phyloP scores from a whole-genome alignment of 2,797 vertebrate genomes.

The Sebastes dallii region DNA sequence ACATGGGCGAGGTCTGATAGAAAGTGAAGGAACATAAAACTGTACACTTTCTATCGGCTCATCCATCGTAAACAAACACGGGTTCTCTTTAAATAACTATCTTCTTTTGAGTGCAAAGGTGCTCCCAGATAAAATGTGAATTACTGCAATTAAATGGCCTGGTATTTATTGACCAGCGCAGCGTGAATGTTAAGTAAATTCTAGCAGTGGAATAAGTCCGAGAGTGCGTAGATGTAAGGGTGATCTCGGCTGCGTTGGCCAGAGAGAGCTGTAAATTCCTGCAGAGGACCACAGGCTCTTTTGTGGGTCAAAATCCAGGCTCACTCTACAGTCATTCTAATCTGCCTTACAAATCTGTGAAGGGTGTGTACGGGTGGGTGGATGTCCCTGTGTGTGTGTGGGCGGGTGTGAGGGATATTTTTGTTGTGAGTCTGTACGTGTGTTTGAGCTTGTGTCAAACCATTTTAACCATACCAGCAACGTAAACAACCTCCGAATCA shows the following conservation, averaged over 20 bases:
- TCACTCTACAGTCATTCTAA: constrained; percentile 37
- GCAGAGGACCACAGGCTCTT: constrained; percentile 42
- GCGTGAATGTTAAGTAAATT: background rate
- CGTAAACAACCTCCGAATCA: constrained; percentile 50
- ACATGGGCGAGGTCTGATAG: background rate
- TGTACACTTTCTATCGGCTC: background rate
- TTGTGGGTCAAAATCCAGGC: constrained; percentile 50
- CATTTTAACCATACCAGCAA: constrained; percentile 50
- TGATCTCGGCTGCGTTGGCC: constrained; percentile 7
- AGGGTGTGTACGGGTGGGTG: constrained; percentile 41
- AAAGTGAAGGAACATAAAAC: background rate
- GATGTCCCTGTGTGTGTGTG: constrained; percentile 18
- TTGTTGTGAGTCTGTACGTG: constrained; percentile 31
- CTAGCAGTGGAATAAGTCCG: background rate
- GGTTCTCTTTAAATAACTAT: background rate
- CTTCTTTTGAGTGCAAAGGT: background rate
- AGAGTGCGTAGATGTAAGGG: background rate
- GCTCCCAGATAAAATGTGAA: background rate
- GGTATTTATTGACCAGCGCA: background rate
- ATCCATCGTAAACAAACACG: background rate
- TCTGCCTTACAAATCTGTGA: constrained; percentile 51
- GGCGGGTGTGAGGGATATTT: constrained; percentile 51
- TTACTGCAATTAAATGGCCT: background rate
- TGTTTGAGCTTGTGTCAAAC: constrained; percentile 50
- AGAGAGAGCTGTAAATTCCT: constrained; percentile 38